Base-by-base conservation (phyloP, 2,797 vertebrate species). In the Spatula clypeata region DNA sequence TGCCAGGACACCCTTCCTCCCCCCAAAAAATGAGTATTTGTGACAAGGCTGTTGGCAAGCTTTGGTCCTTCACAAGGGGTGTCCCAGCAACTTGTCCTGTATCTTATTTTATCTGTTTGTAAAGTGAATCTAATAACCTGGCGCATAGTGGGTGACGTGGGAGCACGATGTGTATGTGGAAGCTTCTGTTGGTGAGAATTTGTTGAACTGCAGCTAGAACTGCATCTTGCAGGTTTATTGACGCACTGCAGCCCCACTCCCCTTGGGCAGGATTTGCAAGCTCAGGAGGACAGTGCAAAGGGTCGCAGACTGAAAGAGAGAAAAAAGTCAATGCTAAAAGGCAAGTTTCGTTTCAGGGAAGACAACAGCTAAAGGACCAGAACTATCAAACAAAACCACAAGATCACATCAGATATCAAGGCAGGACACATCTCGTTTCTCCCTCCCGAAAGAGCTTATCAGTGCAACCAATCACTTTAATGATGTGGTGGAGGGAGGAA, bases 401-500 rank as follows among this genome's bases (percentile, higher is more conserved):
- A 97, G 95, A 95, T 94, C 90, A 66, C 91, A 94, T 95, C 95
- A 92, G 93, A 94, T 74, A 92, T 88, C 83, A 84, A 88, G 91
- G 90, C 95, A 94, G 95, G 85, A 95, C 96, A 93, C 61, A 31
- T 95, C 83, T 86, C 40, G 58, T 90, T 94, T 88, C 93, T 96
- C 83, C 87, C 91, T 85, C 93, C 76, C 4, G 1, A 88, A 92
- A 91, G 87, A 77, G n/a, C 14, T 93, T 95, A 94, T 97, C 94
- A 67, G 67, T 0, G 2, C 90, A 94, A 95, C 95, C 94, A 94
- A 94, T 97, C 91, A 49, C 67, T 95, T 84, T 76, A 88, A 95
- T 96, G 96, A 94, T 94, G 96, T 88, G 96, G 96, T 60, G 0
- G 90, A 82, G 94, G 89, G 93, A 94, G 96, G 96, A 97, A 97